Base-by-base conservation (phyloP, 1,140 invertebrate species). In the Holcopasites calliopsidis region DNA sequence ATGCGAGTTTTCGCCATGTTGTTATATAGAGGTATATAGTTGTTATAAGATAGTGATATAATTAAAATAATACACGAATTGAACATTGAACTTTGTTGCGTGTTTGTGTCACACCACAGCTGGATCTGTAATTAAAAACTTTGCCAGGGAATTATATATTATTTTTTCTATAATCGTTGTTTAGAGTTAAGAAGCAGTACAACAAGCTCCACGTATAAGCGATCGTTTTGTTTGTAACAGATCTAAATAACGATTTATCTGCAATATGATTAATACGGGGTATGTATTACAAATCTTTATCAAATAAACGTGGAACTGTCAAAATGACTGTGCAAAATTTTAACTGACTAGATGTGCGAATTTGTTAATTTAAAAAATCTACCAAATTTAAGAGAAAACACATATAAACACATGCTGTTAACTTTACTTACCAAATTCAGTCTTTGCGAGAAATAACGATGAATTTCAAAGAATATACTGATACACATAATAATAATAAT, bases 201-300 rank as follows among this genome's bases (percentile, higher is more conserved):
- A 13, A 44, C 23, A 26, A n/a, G n/a, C n/a, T n/a, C n/a, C n/a
- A n/a, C n/a, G n/a, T n/a, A n/a, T n/a, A n/a, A n/a, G 16, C n/a
- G 33, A 26, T 58, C 2, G n/a, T 42, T 10, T 38, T 11, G 7
- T 11, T 42, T 33, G 3, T 65, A 35, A 42, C 49, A 65, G 50
- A 21, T 58, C 6, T 0, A n/a, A n/a, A n/a, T n/a, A n/a, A 18
- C 38, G 16, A 40, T 58, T 23, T 71, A 44, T 40, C 38, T 52
- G n/a, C 38, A 79, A 66, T 72, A 85, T 85, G 84, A 84, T 85
- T 23, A 85, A 85, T 31, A 82, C 84, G 38, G 84, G 84, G 84
- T 85, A 70, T 26, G 76, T 52, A 61, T 28, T 16, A 13, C 18
- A 52, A 52, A 65, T 33, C 6, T 8, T 21, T 65, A 42, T 61